Conservation (phyloP, 2,797 vertebrate genomes). For the Halcyon smyrnensis region DNA sequence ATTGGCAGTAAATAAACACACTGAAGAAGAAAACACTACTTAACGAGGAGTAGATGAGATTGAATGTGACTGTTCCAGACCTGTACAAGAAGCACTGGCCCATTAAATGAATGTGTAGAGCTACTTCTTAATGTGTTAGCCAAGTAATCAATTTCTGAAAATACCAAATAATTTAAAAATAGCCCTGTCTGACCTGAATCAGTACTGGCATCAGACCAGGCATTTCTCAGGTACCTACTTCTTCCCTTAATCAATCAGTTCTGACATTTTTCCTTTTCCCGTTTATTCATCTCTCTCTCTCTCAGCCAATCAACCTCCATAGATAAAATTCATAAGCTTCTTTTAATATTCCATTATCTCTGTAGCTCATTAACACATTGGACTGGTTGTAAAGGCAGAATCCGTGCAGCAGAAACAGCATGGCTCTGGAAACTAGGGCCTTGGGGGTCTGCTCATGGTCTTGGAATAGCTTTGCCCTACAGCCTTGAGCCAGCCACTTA, state of each 20-base stretch:
- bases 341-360: constrained; percentile 59
- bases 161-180: constrained; percentile 80
- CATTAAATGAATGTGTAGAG: constrained; percentile 81
- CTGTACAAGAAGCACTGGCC: constrained; percentile 75
- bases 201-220: constrained; percentile 44
- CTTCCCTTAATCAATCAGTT: constrained; percentile 74
- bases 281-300: neutral
- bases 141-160: constrained; percentile 81
- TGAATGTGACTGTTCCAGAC: constrained; percentile 75
- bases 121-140: constrained; percentile 76
- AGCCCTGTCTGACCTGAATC: constrained; percentile 64
- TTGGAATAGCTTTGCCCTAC: neutral
- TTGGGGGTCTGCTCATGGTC: neutral
- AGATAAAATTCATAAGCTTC: constrained; percentile 27
- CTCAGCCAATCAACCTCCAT: neutral
- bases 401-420: neutral
- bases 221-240: constrained; percentile 68
- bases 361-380: neutral
- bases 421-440: neutral
- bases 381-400: neutral
- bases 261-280: constrained; percentile 63
- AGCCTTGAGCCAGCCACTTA: constrained; percentile 23
- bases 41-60: constrained; percentile 79
- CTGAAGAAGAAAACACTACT: constrained; percentile 72
- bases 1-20: constrained; percentile 78